phyloP scores from a whole-genome alignment of 92 coral and sea anemone species.

The Bergia puertoricense region DNA sequence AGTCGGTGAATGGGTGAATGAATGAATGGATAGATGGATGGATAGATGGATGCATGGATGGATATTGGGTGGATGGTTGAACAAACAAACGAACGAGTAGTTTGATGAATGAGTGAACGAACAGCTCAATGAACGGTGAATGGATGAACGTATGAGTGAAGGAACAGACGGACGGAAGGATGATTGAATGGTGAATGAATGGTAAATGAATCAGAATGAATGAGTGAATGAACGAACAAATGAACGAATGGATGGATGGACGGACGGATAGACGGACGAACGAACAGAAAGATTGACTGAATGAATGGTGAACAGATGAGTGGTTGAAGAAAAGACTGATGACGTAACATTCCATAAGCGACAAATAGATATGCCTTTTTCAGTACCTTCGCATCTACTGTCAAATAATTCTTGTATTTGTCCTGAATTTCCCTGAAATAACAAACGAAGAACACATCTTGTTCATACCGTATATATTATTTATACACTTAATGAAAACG shows the following conservation, averaged over 20 bases:
- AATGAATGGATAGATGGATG: not conserved
- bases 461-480: not conserved
- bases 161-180: not conserved
- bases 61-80: not conserved
- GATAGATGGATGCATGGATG: not conserved
- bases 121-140: not conserved
- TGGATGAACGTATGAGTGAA: too few relatives aligned
- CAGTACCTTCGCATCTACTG: constrained; percentile 88
- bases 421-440: constrained; percentile 81
- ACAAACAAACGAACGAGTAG: not conserved
- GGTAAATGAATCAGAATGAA: not conserved
- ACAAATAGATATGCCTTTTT: not conserved
- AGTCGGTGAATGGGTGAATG: not conserved
- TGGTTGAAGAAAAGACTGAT: too few relatives aligned
- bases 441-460: constrained; percentile 3
- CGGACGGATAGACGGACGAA: not conserved
- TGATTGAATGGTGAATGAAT: not conserved
- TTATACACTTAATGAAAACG: too few relatives aligned
- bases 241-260: not conserved
- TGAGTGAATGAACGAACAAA: not conserved
- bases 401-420: constrained; percentile 86
- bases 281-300: not conserved
- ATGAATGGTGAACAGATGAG: too few relatives aligned
- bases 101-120: too few relatives aligned
- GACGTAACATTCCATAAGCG: not conserved